Base-by-base conservation (phyloP, 1,140 invertebrate genomes). In the Rhagoletis zephyria region DNA sequence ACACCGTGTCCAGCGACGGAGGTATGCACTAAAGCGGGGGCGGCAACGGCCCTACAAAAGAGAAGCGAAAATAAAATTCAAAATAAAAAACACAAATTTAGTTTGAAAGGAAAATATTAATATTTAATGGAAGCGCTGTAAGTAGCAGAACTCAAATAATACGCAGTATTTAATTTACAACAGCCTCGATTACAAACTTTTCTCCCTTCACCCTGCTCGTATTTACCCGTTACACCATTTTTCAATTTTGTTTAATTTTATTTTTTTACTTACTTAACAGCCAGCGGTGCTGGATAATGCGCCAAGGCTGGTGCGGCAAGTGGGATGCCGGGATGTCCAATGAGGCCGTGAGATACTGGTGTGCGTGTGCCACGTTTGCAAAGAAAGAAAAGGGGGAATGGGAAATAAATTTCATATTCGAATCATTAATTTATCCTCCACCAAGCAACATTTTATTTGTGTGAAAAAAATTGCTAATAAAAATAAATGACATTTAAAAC, bases 1-100 rank as follows among this genome's bases (percentile, higher is more conserved):
- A 93, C 90, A 81, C 94, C 94, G 81, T 94, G 90, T 65, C 94
- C 94, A 30, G 89, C 91, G 88, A 94, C 94, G 51, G 91, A 90
- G 87, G 93, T 90, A 89, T 94, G 93, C 65, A 92, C 91, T 74
- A 92, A 87, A 56, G 91, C 91, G 87, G 92, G 91, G 51, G 91
- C 91, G 85, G 90, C 91, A n/a, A 92, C 90, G 74, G 91, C 91
- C 70, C 90, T 89, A 89, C 91, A 42, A 3, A 12, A 9, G 10
- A 19, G n/a, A 10, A 4, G 3, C 42, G 64, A 30, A 67, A 19
- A 67, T 16, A 42, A 87, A 67, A 87, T 48, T 14, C 4, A 16
- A 12, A 4, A 19, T 40, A 60, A 70, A 16, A 74, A 10, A 56
- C 12, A 65, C 12, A 14, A 86, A 19, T 64, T 16, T 30, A 42